Percentiles rank a stretch among this genome's conserved stretches.
Evolutionary conservation across 2,888 invertebrate species (phyloP).

Genomic region (Drosophila dives): DNA sequence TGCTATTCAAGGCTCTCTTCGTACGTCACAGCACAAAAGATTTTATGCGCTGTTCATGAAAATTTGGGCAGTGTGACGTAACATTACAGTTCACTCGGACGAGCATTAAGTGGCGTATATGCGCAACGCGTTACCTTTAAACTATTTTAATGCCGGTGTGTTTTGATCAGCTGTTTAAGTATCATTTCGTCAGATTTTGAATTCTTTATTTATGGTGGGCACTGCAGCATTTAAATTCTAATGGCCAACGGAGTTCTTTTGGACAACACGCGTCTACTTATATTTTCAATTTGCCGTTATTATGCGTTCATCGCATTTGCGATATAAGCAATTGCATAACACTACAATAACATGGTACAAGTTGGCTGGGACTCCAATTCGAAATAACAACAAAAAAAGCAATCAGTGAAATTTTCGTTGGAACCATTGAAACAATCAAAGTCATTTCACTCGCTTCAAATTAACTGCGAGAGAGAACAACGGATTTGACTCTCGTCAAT

Average conservation of each 20-base stretch:
- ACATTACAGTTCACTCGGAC: background rate
- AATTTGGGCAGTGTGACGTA: slow-evolving; percentile 32
- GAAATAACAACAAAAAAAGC: slow-evolving; percentile 18
- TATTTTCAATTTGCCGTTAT: slow-evolving; percentile 4
- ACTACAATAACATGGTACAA: slow-evolving; percentile 5
- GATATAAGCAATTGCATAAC: slow-evolving; percentile 42
- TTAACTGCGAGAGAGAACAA: slow-evolving; percentile 10
- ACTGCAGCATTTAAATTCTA: slow-evolving; percentile 34
- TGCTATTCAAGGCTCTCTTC: background rate
- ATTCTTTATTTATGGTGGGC: slow-evolving; percentile 55
- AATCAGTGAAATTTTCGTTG: background rate
- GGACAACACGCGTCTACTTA: slow-evolving; percentile 14
- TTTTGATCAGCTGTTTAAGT: slow-evolving; percentile 46
- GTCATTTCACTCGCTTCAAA: slow-evolving; percentile 16
- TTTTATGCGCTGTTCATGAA: background rate
- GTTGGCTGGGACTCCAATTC: slow-evolving; percentile 10
- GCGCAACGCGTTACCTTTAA: slow-evolving; percentile 28
- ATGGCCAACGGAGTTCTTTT: slow-evolving; percentile 41
- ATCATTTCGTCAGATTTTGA: slow-evolving; percentile 29
- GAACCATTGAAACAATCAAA: slow-evolving; percentile 1
- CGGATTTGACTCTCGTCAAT: slow-evolving; percentile 40
- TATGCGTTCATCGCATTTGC: background rate
- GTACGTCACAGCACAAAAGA: slow-evolving; percentile 6
- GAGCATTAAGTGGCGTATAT: background rate
- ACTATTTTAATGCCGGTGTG: background rate